A percentile compares a stretch with the other conserved stretches of the same genome.
phyloP scores from a whole-genome alignment of 1,140 invertebrate species.

The Episyrphus balteatus region DNA sequence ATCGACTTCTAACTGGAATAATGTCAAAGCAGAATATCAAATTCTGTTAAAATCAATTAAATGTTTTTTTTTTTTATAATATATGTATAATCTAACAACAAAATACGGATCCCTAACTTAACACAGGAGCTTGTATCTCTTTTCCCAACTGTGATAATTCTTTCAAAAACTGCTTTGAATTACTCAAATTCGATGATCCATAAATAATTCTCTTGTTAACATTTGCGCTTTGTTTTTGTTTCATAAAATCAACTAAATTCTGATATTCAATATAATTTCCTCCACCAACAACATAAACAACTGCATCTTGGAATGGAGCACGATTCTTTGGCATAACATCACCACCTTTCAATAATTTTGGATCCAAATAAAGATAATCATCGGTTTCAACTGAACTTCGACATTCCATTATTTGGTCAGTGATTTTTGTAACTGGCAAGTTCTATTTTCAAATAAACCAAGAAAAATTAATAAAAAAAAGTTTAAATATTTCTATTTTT shows the following conservation, averaged over 20 bases:
- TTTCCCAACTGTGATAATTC: slow-evolving; percentile 70
- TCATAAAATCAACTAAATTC: slow-evolving; percentile 92
- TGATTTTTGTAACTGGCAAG: slow-evolving; percentile 82
- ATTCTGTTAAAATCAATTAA: not conserved
- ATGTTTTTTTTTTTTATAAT: not conserved
- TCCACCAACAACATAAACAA: slow-evolving; percentile 95
- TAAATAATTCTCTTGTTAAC: slow-evolving; percentile 78
- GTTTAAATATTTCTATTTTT: not conserved
- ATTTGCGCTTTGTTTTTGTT: slow-evolving; percentile 63
- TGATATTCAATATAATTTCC: slow-evolving; percentile 99
- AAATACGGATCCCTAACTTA: slow-evolving; percentile 20
- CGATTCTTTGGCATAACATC: slow-evolving; percentile 55
- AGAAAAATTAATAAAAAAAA: slow-evolving; percentile 1
- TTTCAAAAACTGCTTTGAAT: slow-evolving; percentile 84
- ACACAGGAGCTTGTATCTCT: slow-evolving; percentile 45
- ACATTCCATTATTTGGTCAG: slow-evolving; percentile 83
- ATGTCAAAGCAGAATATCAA: not conserved
- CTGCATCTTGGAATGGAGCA: slow-evolving; percentile 72
- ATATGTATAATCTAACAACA: too few species aligned
- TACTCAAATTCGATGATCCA: slow-evolving; percentile 85
- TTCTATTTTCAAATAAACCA: slow-evolving; percentile 44
- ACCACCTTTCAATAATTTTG: slow-evolving; percentile 69
- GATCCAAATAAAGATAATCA: slow-evolving; percentile 86
- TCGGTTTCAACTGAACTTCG: slow-evolving; percentile 68
- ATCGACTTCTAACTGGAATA: not conserved